Base-by-base conservation (phyloP, 2,888 invertebrate species). In the Escarpia spicata region DNA sequence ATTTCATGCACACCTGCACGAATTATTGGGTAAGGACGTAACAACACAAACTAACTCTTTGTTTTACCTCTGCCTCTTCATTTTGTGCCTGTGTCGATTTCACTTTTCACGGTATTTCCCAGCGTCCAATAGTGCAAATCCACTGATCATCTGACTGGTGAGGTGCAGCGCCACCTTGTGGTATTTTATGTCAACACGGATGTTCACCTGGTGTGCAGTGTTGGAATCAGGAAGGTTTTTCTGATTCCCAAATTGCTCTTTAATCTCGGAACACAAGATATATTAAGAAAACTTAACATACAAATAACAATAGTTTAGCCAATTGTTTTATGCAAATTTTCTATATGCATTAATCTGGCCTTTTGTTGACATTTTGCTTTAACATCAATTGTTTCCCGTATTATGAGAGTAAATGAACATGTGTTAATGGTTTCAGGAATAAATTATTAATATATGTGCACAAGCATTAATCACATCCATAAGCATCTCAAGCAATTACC, bases 111-210 rank as follows among this genome's bases (percentile, higher is more conserved):
- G n/a, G 60, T 75, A 92, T 45, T 60, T 58, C 43, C 45, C 44
- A 37, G 75, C 90, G 37, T 92, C 92, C 8, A 92, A 26, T 37
- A 93, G 31, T 19, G 60, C 92, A 91, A 93, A 93, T n/a, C 91
- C 90, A 90, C 91, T 91, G 92, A 93, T 91, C 43, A 37, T n/a
- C 58, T 93, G 92, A 75, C 12, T 9, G 1, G 1, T 93, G 8
- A 92, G 52, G 45, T 45, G 26, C 15, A 93, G n/a, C 15, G 37
- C 75, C 75, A 75, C 26, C 19, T 31, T 92, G n/a, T 91, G 91
- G 45, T 92, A 37, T 10, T 58, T 89, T 58, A 93, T 60, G 26
- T 31, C 91, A 43, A 93, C 75, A 6, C 92, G 92, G 6, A 93
- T 12, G 37, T 93, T 91, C 15, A 60, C 92, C 52, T 52, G 60